Evolutionary conservation across 2,113 vertebrate genomes (phyloP).

Genomic region (Hippolais icterina): DNA sequence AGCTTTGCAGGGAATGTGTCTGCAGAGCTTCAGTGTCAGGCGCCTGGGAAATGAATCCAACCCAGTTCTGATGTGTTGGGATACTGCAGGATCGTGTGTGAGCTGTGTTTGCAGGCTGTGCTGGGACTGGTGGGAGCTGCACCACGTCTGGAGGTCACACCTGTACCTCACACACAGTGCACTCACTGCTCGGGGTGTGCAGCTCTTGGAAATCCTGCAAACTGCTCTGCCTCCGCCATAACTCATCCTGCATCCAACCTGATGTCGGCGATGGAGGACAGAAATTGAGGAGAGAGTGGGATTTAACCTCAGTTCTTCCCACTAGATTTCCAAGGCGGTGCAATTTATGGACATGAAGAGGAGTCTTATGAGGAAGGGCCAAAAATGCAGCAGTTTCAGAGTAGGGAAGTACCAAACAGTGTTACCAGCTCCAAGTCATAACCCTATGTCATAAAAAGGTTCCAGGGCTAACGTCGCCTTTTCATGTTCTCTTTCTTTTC

Average conservation of each 20-base stretch:
- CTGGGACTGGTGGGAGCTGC: neutral
- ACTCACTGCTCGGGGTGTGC: fast-evolving
- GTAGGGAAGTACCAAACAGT: neutral
- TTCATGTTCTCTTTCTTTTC: neutral
- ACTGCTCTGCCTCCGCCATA: neutral
- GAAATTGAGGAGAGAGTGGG: neutral
- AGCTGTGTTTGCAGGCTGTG: neutral
- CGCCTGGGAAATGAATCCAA: neutral
- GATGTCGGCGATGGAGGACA: neutral
- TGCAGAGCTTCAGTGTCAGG: neutral
- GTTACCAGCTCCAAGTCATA: neutral
- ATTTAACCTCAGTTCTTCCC: neutral
- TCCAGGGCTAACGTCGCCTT: neutral
- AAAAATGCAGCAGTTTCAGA: neutral
- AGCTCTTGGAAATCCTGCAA: neutral
- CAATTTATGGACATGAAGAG: neutral
- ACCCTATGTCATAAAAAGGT: fast-evolving
- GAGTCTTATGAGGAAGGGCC: neutral
- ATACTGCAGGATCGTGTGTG: neutral
- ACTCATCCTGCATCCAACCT: neutral
- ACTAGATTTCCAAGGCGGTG: neutral
- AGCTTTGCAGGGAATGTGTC: neutral
- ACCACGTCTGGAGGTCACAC: fast-evolving
- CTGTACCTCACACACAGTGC: fast-evolving
- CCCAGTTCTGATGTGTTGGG: neutral